Percentiles rank a stretch among this genome's conserved stretches.
Evolutionary conservation across 2,113 vertebrate species (phyloP).

Genomic region (Hydropotes inermis): DNA sequence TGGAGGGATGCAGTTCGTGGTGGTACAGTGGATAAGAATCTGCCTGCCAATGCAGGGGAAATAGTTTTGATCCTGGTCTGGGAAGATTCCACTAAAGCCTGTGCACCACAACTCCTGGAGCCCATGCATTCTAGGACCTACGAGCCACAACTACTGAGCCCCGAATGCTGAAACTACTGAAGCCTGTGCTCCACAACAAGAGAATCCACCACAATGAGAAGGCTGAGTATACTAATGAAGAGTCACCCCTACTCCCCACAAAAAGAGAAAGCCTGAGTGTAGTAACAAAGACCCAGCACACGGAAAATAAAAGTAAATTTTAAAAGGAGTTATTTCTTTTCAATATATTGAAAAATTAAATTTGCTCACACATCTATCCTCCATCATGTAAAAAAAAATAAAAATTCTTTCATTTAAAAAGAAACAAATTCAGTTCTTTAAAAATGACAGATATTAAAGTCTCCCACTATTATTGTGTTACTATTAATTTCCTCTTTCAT

Average conservation of each 20-base stretch:
- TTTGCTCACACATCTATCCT: background rate
- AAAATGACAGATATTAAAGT: constrained; percentile 16
- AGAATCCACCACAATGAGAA: background rate
- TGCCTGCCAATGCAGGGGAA: background rate
- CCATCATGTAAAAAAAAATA: background rate
- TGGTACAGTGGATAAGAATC: background rate
- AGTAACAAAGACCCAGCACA: background rate
- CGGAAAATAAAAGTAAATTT: background rate
- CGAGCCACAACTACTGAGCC: background rate
- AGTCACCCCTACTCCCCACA: background rate
- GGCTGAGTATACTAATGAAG: background rate
- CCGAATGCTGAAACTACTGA: background rate
- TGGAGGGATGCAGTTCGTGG: background rate
- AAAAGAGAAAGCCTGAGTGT: background rate
- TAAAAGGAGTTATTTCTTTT: background rate
- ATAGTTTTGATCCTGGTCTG: background rate
- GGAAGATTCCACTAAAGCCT: background rate
- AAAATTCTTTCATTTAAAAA: background rate
- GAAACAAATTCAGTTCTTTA: background rate
- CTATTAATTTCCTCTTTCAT: no score
- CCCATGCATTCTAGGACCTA: background rate
- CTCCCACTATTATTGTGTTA: no score
- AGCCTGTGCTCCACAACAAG: background rate
- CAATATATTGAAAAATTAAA: background rate
- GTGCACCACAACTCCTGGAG: background rate